Evolutionary conservation across 2,888 invertebrate genomes (phyloP), one percentile per base, ranked within the genome.

Genomic region (Drosophila paracracens): DNA sequence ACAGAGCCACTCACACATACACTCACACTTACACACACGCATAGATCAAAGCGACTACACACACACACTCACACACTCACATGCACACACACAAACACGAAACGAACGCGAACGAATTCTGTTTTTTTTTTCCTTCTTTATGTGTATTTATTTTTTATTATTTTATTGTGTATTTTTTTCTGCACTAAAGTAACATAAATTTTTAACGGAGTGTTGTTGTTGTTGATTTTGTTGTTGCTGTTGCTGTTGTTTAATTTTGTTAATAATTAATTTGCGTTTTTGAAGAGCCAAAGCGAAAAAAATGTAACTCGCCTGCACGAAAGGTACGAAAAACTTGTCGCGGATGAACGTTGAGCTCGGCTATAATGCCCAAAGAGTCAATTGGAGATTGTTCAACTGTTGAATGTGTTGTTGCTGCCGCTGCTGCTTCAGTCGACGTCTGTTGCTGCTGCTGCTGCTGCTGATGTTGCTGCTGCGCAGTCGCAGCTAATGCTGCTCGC

Each of bases 291-390:
- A 69, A 81, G 81, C 77, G 48, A 74, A 79, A 63, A 79, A 62
- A 62, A 54, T 80, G 82, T 82, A 80, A 79, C 76, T 80, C 82
- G 84, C 76, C 76, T 88, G 86, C 79, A 86, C 88, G 80, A 88
- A 86, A 88, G 92, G 88, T 82, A 92, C 91, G 92, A 90, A 91
- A 91, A 91, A 91, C 92, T 91, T 89, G 92, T 91, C 91, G 91
- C 91, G 86, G 92, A 84, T 88, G 86, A 83, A 83, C 83, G 83
- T 83, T 85, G 83, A 82, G 83, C 84, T 90, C 90, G 90, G 90
- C 89, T 90, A 90, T 90, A 90, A 86, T 90, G 86, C 89, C 91
- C 91, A 88, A 88, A 90, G 91, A 88, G 87, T 88, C 87, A 88
- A 90, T 88, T 88, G 87, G 87, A 88, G 87, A 88, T 88, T 88